Conservation (phyloP, 2,797 vertebrate genomes). For the Artibeus lituratus region DNA sequence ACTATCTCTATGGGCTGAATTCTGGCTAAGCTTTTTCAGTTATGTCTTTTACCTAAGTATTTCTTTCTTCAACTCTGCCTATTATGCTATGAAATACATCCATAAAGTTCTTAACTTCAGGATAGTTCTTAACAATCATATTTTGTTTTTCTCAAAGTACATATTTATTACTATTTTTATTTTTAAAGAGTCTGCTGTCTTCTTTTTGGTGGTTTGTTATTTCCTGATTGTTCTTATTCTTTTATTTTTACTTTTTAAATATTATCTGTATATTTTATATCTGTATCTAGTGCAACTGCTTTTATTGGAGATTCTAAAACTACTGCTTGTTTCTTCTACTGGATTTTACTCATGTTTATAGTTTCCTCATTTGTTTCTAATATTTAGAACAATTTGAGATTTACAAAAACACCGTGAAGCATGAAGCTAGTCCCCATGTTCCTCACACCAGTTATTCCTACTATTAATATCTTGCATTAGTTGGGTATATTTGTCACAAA, state of each 20-base stretch:
- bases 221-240: background rate
- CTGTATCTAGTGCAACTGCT: background rate
- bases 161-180: background rate
- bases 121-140: no score
- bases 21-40: background rate
- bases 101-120: background rate
- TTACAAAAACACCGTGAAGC: background rate
- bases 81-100: background rate
- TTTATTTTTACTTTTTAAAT: background rate
- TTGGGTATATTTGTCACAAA: background rate
- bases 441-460: background rate
- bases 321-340: background rate
- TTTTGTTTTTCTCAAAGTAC: background rate
- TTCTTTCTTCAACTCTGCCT: background rate
- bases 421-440: background rate
- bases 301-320: background rate
- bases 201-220: background rate
- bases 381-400: background rate
- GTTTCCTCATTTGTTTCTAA: background rate
- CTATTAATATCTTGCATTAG: background rate
- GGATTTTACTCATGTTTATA: background rate
- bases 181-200: background rate
- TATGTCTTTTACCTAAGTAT: background rate
- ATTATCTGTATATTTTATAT: background rate
- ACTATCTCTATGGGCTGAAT: background rate